Percentiles rank a stretch among this genome's conserved stretches.
Conservation (phyloP, 2,113 vertebrate species). For the Asarcornis scutulata region DNA sequence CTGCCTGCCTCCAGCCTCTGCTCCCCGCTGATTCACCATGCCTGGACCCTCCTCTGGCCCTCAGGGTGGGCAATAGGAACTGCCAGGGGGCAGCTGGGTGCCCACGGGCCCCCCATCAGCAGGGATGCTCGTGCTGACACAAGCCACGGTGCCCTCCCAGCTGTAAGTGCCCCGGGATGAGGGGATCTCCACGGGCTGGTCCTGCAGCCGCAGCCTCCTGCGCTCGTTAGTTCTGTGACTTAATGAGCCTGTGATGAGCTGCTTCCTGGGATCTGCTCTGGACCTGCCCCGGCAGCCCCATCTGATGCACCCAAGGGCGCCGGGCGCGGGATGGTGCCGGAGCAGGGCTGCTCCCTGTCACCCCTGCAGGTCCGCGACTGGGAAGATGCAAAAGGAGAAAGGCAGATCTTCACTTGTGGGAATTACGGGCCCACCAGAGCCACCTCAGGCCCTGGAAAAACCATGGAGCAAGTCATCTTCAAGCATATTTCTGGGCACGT, state of each 20-base stretch:
- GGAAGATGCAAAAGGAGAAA: neutral
- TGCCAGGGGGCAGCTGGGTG: neutral
- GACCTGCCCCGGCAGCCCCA: neutral
- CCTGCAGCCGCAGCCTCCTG: neutral
- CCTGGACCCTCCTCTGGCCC: neutral
- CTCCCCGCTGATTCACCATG: neutral
- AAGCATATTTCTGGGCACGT: neutral
- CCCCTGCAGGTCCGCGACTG: neutral
- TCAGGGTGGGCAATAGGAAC: neutral
- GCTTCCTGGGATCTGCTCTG: neutral
- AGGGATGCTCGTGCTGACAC: neutral
- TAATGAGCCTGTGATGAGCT: neutral
- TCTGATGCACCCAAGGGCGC: accelerated
- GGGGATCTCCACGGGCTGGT: accelerated
- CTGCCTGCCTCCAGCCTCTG: slow-evolving; percentile 18
- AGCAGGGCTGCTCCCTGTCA: neutral
- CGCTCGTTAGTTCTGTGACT: neutral
- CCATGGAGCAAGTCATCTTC: neutral
- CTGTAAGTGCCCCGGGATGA: neutral
- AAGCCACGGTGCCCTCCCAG: neutral
- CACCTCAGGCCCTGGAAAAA: too few relatives aligned
- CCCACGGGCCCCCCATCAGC: neutral
- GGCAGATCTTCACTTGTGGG: neutral
- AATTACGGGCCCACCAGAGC: neutral
- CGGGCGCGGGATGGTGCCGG: accelerated